A percentile compares a stretch with the other conserved stretches of the same genome.
These are phyloP conservation scores for Hermodice carunculata DNA, from an alignment of 2,888 invertebrate genomes.

Conservation along the genomic window DNA sequence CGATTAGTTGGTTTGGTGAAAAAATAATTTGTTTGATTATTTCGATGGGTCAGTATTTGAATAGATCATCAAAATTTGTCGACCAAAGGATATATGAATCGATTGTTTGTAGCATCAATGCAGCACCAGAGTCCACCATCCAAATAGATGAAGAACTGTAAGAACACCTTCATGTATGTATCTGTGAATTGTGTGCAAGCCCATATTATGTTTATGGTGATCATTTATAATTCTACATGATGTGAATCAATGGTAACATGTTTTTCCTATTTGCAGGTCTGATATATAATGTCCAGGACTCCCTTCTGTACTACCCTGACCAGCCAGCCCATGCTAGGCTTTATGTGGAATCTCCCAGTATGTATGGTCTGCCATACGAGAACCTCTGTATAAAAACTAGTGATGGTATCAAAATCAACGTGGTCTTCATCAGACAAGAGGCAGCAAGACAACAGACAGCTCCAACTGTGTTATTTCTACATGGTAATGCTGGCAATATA, in stretches of 20 bases:
- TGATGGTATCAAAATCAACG: slow-evolving; percentile 68
- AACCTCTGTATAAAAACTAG: slow-evolving; percentile 78
- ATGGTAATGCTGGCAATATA: slow-evolving; percentile 98
- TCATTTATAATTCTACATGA: neutral
- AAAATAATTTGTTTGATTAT: too few species aligned
- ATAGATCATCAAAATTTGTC: too few species aligned
- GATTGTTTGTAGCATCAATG: too few species aligned
- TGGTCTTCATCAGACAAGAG: slow-evolving; percentile 69
- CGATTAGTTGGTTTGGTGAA: too few species aligned
- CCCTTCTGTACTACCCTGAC: slow-evolving; percentile 88
- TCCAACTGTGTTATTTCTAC: slow-evolving; percentile 90
- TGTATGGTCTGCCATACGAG: slow-evolving; percentile 89
- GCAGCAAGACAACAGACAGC: slow-evolving; percentile 63
- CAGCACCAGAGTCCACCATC: neutral
- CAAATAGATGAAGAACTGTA: too few species aligned
- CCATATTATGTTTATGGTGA: neutral
- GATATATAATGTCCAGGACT: slow-evolving; percentile 85
- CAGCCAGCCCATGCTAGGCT: slow-evolving; percentile 89
- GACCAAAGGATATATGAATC: too few species aligned
- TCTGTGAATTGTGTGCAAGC: neutral
- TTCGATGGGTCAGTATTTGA: too few species aligned
- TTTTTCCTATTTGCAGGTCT: slow-evolving; percentile 29
- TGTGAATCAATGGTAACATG: neutral
- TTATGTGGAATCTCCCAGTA: slow-evolving; percentile 88
- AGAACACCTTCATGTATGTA: too few species aligned